These are phyloP conservation scores for Falco rusticolus DNA, from an alignment of 2,797 vertebrate genomes.

Conservation along the genomic window DNA sequence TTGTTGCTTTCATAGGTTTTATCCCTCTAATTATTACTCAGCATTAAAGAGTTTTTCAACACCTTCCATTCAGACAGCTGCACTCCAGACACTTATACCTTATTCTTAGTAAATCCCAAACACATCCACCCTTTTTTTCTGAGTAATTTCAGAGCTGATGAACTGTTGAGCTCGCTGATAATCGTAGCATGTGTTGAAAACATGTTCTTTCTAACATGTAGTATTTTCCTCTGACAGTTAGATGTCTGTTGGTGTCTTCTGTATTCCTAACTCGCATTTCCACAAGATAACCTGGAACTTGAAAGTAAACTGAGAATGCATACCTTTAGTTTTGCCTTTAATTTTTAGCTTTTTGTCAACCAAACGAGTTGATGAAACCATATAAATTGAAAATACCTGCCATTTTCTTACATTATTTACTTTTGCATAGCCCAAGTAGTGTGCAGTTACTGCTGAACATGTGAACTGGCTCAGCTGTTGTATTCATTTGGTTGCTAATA, in stretches of 20 bases:
- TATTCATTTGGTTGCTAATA: neutral
- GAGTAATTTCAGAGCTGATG: neutral
- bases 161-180: neutral
- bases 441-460: neutral
- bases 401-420: neutral
- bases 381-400: neutral
- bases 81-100: neutral
- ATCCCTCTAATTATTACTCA: neutral
- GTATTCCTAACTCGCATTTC: neutral
- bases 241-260: neutral
- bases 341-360: neutral
- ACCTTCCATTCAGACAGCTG: neutral
- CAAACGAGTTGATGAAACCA: neutral
- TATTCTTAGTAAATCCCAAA: neutral
- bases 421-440: neutral
- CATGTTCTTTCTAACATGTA: neutral
- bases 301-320: neutral
- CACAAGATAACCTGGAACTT: neutral
- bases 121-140: neutral
- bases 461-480: neutral
- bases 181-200: neutral
- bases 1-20: neutral
- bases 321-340: neutral
- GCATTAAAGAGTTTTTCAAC: neutral
- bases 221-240: neutral